Conservation (phyloP, 2,113 vertebrate genomes). For the Corythornis cristatus region DNA sequence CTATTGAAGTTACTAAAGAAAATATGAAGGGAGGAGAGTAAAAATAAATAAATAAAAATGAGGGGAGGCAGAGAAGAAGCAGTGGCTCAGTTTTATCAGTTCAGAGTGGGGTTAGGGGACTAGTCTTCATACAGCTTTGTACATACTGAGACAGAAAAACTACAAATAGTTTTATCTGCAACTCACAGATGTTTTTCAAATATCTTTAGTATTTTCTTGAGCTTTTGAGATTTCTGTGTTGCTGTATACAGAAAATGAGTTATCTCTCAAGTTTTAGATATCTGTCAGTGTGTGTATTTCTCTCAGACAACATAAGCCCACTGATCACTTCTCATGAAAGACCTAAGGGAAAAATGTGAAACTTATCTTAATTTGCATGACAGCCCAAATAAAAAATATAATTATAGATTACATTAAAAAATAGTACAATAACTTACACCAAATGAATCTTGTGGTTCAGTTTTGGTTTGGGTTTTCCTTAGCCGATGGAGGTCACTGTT, state of each 20-base stretch:
- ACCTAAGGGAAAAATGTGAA: not conserved
- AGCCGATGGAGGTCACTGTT: slow-evolving; percentile 72
- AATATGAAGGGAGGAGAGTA: not conserved
- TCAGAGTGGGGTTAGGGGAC: not conserved
- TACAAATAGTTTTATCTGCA: not conserved
- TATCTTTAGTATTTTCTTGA: not conserved
- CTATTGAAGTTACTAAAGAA: not conserved
- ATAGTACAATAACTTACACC: not conserved
- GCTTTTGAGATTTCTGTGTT: not conserved
- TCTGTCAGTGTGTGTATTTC: not conserved
- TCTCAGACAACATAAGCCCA: not conserved
- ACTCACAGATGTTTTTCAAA: not conserved
- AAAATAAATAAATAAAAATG: not conserved
- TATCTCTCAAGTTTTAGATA: not conserved
- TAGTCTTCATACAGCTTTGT: not conserved
- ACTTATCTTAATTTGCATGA: not conserved
- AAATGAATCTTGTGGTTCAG: not conserved
- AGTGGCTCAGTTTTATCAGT: not conserved
- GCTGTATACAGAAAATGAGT: not conserved
- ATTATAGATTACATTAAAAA: not conserved
- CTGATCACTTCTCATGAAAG: not conserved
- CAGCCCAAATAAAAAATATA: not conserved
- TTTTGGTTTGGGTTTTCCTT: not conserved
- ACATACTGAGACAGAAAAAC: not conserved
- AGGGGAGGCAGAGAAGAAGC: too few species aligned